phyloP scores from a whole-genome alignment of 2,888 invertebrate species.

The Dusona sp. region DNA sequence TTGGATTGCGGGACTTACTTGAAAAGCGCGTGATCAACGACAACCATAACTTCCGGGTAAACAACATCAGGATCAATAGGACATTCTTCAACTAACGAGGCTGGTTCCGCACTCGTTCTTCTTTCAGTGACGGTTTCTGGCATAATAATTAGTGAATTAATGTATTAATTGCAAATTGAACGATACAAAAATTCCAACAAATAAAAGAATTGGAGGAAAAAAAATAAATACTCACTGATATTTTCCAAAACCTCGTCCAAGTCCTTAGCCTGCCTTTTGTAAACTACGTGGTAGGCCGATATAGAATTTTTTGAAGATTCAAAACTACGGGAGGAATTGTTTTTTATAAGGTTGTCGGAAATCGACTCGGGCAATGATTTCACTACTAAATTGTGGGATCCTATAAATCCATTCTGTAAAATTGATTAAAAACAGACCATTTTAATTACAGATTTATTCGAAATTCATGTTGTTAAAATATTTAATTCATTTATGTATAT shows the following conservation, averaged over 20 bases:
- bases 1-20: background rate
- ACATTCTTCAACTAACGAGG: background rate
- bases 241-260: background rate
- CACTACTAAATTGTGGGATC: slow-evolving; percentile 36
- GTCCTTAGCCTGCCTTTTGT: slow-evolving; percentile 13
- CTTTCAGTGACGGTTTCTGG: background rate
- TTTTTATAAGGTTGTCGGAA: background rate
- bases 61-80: slow-evolving; percentile 1
- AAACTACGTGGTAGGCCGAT: slow-evolving; percentile 46
- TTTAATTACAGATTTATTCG: background rate
- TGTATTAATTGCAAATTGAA: background rate
- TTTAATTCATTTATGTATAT: background rate
- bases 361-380: slow-evolving; percentile 33
- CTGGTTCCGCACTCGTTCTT: background rate
- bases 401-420: slow-evolving; percentile 41
- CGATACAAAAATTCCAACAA: background rate
- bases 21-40: slow-evolving; percentile 31
- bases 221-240: background rate
- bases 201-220: background rate
- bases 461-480: background rate
- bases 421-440: background rate
- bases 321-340: slow-evolving; percentile 2
- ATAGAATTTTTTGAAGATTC: background rate
- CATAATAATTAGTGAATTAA: background rate
- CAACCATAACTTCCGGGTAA: slow-evolving; percentile 52